Evolutionary conservation across 2,797 vertebrate genomes (phyloP), one percentile per base, ranked within the genome.

Genomic region (Malurus splendens): DNA sequence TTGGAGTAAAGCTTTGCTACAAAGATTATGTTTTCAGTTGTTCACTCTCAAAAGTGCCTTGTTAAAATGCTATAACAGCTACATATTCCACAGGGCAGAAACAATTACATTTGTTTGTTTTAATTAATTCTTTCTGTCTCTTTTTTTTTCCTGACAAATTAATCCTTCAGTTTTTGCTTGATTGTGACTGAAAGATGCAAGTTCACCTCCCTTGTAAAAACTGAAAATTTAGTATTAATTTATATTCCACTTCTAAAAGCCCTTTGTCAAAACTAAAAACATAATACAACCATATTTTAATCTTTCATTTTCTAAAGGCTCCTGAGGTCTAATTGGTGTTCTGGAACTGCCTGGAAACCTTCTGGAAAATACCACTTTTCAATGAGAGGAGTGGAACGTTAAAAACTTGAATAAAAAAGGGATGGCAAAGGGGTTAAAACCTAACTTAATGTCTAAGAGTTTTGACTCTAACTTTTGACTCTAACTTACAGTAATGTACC

Each of bases 51-150:
- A 41, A 82, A 85, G 19, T 15, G 25, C 20, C 4, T 39, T 65
- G 32, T 64, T 82, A 38, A 70, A 81, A 19, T 50, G 13, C 32
- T 33, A 1, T 32, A 66, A n/a, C 3, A 14, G 39, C 62, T 92
- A 36, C 30, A 5, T 75, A 45, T 92, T 60, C 48, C 15, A 75
- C n/a, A 56, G 42, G 48, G 18, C 66, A 55, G 11, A 68, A 83
- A 56, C 18, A 62, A 54, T 66, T 54, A 12, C 30, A 15, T 66
- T 65, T 87, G 28, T 79, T 81, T 77, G 27, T 38, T 74, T 54
- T 33, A 80, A 72, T 84, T 82, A 27, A 27, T 82, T 90, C 56
- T 42, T 79, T 68, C 50, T 90, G 24, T 47, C 39, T 79, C 1
- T 64, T 4, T 70, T 14, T 32, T 67, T 56, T 56, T 7, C 14